phyloP scores from a whole-genome alignment of 2,797 vertebrate genomes.

The Phoebastria nigripes region DNA sequence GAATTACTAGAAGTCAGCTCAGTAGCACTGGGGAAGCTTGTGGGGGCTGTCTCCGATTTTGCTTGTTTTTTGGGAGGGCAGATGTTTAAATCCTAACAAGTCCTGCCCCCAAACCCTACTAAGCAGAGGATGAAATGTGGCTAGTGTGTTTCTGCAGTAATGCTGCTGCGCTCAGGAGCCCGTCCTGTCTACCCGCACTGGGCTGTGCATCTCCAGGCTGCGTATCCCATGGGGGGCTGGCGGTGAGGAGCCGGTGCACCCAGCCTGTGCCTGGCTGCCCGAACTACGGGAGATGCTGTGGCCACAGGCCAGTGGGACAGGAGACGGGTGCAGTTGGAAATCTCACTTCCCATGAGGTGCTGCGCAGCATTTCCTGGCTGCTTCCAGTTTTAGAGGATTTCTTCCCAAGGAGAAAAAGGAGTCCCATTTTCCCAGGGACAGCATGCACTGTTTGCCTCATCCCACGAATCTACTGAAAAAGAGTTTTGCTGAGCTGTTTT shows the following conservation, averaged over 20 bases:
- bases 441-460: background rate
- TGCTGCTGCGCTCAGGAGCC: background rate
- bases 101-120: background rate
- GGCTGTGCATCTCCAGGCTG: background rate
- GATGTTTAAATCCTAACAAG: background rate
- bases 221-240: background rate
- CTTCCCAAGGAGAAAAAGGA: background rate
- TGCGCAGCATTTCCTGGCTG: background rate
- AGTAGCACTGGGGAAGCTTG: background rate
- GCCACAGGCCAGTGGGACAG: background rate
- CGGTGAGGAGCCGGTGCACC: background rate
- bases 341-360: background rate
- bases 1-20: background rate
- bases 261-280: background rate
- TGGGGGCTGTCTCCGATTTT: background rate
- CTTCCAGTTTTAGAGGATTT: conserved; percentile 19
- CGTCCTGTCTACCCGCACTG: rapidly evolving
- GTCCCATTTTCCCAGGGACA: background rate
- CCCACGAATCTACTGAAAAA: background rate
- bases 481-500: background rate
- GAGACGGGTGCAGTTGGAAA: background rate
- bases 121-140: background rate
- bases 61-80: background rate
- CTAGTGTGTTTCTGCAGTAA: background rate
- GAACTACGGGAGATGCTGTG: background rate